Base-by-base conservation (phyloP, 1,140 invertebrate genomes). In the Triops longicaudatus region DNA sequence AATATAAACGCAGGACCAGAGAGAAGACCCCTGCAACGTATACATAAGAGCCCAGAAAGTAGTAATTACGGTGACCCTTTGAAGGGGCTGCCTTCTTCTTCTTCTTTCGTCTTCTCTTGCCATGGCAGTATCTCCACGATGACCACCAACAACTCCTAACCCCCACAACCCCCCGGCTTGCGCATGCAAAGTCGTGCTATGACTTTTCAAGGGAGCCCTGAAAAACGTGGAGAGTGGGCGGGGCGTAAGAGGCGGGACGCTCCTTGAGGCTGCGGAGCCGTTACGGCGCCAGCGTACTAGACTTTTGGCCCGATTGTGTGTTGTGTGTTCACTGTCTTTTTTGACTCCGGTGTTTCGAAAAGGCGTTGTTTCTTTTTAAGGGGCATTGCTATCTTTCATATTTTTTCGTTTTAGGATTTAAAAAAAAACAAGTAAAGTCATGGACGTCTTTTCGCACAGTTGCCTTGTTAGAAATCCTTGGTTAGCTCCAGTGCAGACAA, bases 201-300 rank as follows among this genome's bases (percentile, higher is more conserved):
- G 50, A 63, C 50, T 63, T 63, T 63, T 17, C 22, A 37, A 37
- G 31, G 31, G 17, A 14, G 50, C 14, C 50, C 50, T n/a, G 50
- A 63, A 63, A 63, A 63, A 63, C 50, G 50, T 63, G 50, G 22
- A 63, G 22, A 22, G 50, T 63, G 14, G 50, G 50, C 50, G 50
- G 14, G 50, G 50, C 50, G 50, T 22, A 63, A 63, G 50, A 63
- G 50, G 50, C 50, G 50, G 50, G 50, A 63, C 50, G 22, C 50
- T 63, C 50, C 50, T 63, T 22, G 50, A 63, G 50, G 50, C 50
- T 63, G 50, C n/a, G 50, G 50, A 63, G 50, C 50, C 50, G 50
- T 63, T 63, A 63, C 50, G 50, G 50, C 50, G 50, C 50, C 50
- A 63, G 50, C 50, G 50, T 63, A 63, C 50, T 63, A 63, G 50